Evolutionary conservation across 2,113 vertebrate genomes (phyloP), one percentile per base, ranked within the genome.

Genomic region (Melanerpes formicivorus): DNA sequence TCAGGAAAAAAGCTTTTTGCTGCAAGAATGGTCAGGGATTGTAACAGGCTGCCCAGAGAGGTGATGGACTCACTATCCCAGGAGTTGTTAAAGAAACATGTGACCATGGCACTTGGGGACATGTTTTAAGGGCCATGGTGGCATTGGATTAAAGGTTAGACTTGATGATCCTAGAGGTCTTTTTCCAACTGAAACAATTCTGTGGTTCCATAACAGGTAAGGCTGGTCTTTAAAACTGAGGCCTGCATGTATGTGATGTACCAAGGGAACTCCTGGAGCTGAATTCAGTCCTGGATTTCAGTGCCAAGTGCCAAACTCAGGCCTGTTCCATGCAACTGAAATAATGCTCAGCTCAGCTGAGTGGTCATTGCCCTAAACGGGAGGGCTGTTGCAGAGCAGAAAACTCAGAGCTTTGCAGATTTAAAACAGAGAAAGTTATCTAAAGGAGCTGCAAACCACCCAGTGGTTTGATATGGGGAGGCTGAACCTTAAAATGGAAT

Each of bases 201-300:
- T 42, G 14, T 42, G 42, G 14, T 14, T 42, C 42, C 14, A 42
- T 42, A 46, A 34, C 27, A 22, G 56, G 27, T 27, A 34, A 37
- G 16, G n/a, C 34, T 72, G 21, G 12, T 55, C 34, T 72, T 40
- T 22, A n/a, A 44, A 66, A n/a, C 66, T 3, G 30, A 72, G 34
- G n/a, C 15, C 21, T 69, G 40, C 8, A 14, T 2, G 4, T 2
- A 44, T 4, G 23, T 5, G 6, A 19, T 5, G 4, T 10, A 46
- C 3, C 22, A 27, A 64, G 63, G 55, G 87, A 88, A 54, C 10
- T 27, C 59, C 23, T 1, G 4, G 74, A 79, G 30, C 46, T 22
- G n/a, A 79, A 48, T 16, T 44, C 40, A 59, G 71, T 5, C 59
- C 40, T 37, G 6, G 44, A 21, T 37, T 23, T 32, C 18, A 66